Percentiles rank a stretch among this genome's conserved stretches.
Conservation (phyloP, 2,888 invertebrate genomes). For the Lasioglossum pauxillum region DNA sequence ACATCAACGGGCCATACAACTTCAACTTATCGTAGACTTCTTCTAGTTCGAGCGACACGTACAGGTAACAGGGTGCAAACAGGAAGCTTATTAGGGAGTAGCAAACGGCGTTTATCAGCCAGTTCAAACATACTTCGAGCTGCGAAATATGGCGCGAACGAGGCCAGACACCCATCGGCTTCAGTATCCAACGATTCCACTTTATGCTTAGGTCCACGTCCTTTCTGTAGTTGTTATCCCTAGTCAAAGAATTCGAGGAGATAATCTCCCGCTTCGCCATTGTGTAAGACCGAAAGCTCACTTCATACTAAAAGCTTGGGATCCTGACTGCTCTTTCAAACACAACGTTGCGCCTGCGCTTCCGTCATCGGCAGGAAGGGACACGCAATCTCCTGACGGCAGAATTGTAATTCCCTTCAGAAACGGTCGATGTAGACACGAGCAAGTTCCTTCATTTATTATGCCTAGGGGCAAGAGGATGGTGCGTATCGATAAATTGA, state of each 20-base stretch:
- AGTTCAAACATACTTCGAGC: conserved; percentile 33
- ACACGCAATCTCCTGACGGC: neutral
- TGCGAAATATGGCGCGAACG: neutral
- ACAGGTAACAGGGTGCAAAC: conserved; percentile 62
- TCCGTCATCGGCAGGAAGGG: no score
- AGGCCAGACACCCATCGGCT: conserved; percentile 77
- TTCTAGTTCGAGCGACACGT: no score
- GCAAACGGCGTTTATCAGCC: conserved; percentile 53
- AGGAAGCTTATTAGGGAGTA: conserved; percentile 58
- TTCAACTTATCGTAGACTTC: conserved; percentile 35
- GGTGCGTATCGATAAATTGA: conserved; percentile 1
- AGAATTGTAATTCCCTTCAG: neutral
- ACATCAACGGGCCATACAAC: conserved; percentile 72
- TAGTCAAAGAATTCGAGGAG: accelerated
- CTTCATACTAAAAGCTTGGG: neutral
- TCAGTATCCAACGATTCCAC: conserved; percentile 74
- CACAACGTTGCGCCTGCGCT: conserved; percentile 9
- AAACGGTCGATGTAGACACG: neutral
- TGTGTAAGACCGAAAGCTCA: neutral
- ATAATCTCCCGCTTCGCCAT: neutral
- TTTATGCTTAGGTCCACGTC: conserved; percentile 66
- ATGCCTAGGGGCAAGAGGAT: neutral
- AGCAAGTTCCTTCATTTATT: neutral
- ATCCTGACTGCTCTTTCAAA: neutral
- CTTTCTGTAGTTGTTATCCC: neutral